Base-by-base conservation (phyloP, 2,113 vertebrate genomes). In the Varanus salvator region DNA sequence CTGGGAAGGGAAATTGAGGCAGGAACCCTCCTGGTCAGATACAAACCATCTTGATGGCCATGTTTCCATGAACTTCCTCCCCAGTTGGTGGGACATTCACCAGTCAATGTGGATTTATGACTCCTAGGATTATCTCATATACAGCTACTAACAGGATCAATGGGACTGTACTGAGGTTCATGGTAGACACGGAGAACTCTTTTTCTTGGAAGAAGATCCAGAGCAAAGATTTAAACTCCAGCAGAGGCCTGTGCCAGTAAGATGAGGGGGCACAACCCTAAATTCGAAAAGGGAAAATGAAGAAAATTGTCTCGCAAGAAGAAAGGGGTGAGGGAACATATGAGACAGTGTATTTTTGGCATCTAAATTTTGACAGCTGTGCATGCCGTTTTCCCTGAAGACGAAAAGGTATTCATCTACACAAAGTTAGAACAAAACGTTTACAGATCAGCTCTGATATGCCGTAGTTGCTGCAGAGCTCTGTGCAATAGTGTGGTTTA, bases 371-470 rank as follows among this genome's bases (percentile, higher is more conserved):
- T 25, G 0, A 87, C 50, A 89, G 12, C 85, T 8, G 52, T 0
- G 6, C 57, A 66, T 85, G 54, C 80, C 5, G 0, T 76, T 93
- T 81, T 72, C 86, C 87, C 84, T 0, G 83, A 72, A 94, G 89
- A 86, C 89, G 89, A 88, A 87, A 88, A 94, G 77, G 48, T 80
- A 93, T 94, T 93, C 94, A 85, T 80, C 80, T 92, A 57, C 78
- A 82, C 60, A 94, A 92, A 85, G 76, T 82, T 71, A 38, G 76
- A 93, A 90, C 85, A 84, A 85, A 87, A 89, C 1, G 87, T 82
- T 14, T 23, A 6, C 12, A 17, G 86, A 84, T 74, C 77, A 72
- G 17, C 9, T 15, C 75, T 66, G 92, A 25, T 38, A 14, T 72
- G 78, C 85, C 8, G 87, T n/a, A 84, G 91, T 90, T 90, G 93